A percentile compares a stretch with the other conserved stretches of the same genome.
phyloP scores from a whole-genome alignment of 2,113 vertebrate species.

The Rana temporaria region DNA sequence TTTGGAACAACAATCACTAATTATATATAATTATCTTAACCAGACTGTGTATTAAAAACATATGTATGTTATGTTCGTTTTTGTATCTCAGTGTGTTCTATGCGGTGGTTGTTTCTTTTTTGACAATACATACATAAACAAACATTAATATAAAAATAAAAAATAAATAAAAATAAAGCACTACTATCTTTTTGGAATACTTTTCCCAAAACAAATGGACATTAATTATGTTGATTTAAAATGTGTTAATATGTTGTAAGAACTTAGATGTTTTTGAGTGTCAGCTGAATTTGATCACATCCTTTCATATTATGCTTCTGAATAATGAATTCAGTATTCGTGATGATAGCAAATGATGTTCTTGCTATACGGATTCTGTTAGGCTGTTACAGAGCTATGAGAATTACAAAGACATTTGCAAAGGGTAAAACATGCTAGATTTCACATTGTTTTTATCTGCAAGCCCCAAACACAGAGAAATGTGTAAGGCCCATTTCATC shows the following conservation, averaged over 20 bases:
- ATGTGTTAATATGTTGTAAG: neutral
- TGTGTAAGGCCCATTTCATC: too few relatives aligned
- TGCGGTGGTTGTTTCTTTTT: neutral
- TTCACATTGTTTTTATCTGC: too few relatives aligned
- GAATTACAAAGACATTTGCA: too few relatives aligned
- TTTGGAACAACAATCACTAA: neutral
- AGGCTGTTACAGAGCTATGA: too few relatives aligned
- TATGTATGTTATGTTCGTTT: neutral
- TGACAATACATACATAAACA: neutral
- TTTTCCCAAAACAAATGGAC: neutral
- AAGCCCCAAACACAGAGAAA: too few relatives aligned
- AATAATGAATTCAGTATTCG: neutral
- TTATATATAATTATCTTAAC: neutral
- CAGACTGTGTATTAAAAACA: neutral
- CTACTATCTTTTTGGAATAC: neutral
- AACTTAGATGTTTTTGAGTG: neutral
- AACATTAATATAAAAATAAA: neutral
- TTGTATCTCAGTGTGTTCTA: too few relatives aligned
- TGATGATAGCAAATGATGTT: too few relatives aligned
- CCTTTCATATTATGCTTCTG: neutral
- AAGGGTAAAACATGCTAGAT: too few relatives aligned
- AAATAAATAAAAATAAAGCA: too few relatives aligned
- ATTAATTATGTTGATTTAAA: neutral
- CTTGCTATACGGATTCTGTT: too few relatives aligned
- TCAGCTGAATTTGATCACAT: neutral